Base-by-base conservation (phyloP, 2,888 invertebrate genomes). In the Microplitis deprimator region DNA sequence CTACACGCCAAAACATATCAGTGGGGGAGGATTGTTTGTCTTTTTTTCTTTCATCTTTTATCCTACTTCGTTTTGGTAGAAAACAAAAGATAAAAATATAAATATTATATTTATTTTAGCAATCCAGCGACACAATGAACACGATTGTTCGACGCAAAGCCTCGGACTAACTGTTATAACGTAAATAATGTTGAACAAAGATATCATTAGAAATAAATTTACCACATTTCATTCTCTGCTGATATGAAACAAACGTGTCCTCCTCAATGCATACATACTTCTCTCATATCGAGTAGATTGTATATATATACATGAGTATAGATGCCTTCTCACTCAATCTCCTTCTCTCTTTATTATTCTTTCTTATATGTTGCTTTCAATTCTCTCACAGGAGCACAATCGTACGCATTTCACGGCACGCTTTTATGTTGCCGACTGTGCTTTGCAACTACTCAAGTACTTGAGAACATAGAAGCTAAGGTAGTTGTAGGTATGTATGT, bases 381-480 rank as follows among this genome's bases (percentile, higher is more conserved):
- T 74, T 73, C 76, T 70, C 76, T 71, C 70, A 69, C 80, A 81
- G 77, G 82, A 83, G 83, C 82, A 84, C 86, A 85, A 85, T 86
- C 83, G 85, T 82, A 81, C 83, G 85, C 84, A 83, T 84, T 85
- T 85, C 85, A 85, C 84, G 84, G 82, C 81, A 78, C 77, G 81
- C 86, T 85, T 85, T 86, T 85, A 86, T 85, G 85, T 86, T 80
- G 85, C 85, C 86, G 86, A 83, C 85, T 77, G 80, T 40, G 73
- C 67, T 50, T 50, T 50, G 50, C 50, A 50, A 13, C 50, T 1
- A 50, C 50, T 50, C 50, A 50, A 50, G 50, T 50, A 50, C 50
- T 50, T 13, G 13, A 13, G 50, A 50, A 50, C 10, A 13, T 50
- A 50, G 10, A 75, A 81, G 75, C 81, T 8, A 81, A 79, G 78